Conservation (phyloP, 2,113 vertebrate species). For the Lophius piscatorius region DNA sequence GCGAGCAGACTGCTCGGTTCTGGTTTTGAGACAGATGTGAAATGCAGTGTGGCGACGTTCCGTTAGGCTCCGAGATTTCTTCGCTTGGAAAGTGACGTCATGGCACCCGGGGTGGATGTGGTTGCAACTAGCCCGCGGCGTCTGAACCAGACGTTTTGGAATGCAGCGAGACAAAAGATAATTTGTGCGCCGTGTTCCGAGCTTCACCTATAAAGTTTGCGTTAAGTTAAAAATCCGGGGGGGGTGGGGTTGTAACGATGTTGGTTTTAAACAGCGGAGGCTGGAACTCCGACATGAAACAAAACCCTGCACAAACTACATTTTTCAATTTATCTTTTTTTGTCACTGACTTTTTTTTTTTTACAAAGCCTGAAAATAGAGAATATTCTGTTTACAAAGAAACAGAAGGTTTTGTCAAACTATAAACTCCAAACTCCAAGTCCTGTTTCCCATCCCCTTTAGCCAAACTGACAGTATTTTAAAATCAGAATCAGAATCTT, state of each 20-base stretch:
- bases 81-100: constrained; percentile 52
- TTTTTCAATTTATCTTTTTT: too few species aligned
- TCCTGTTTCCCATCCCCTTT: too few species aligned
- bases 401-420: too few species aligned
- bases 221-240: too few species aligned
- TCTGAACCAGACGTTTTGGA: constrained; percentile 49
- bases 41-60: constrained; percentile 30
- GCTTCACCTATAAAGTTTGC: constrained; percentile 35
- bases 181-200: constrained; percentile 29
- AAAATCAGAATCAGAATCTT: too few species aligned
- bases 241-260: too few species aligned
- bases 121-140: constrained; percentile 36
- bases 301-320: too few species aligned
- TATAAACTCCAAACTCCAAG: too few species aligned
- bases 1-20: background rate
- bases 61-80: constrained; percentile 31
- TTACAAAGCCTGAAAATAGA: background rate
- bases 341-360: background rate
- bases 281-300: too few species aligned
- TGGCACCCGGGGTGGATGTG: constrained; percentile 42
- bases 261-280: too few species aligned
- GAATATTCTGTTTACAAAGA: background rate
- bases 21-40: constrained; percentile 26
- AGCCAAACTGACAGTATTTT: too few species aligned
- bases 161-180: constrained; percentile 47